Evolutionary conservation across 1,140 invertebrate species (phyloP), one percentile per base, ranked within the genome.

Genomic region (Leptoteleia sp.): DNA sequence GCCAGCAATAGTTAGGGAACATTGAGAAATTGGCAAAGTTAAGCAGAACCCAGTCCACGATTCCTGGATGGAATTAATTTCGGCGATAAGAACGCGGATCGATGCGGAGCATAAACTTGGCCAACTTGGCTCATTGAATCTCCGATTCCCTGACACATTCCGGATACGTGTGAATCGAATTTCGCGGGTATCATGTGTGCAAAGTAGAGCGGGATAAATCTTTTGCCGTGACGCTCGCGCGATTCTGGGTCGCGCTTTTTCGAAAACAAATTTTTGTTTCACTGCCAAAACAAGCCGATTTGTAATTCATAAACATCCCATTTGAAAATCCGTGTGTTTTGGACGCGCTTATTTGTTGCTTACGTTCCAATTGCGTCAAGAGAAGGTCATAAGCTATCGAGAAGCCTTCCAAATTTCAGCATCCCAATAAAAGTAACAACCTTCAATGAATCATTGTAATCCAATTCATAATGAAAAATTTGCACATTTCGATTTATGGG

Each of bases 1-100:
- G 19, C 42, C n/a, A 48, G 29, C 17, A 52, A 57, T 62, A 62
- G 73, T 68, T 76, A 57, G 48, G 12, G 59, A 71, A 61, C 67
- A 43, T 35, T 52, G 65, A 71, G 52, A 71, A 78, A 71, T 78
- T 57, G 43, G 59, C 47, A 71, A 72, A 78, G 75, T 78, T 78
- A 27, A 52, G 8, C n/a, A 40, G 19, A 37, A 25, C 31, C 40
- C 45, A 38, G 6, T 27, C 71, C 61, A 40, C 48, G n/a, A 29
- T 9, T n/a, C 38, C 22, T 59, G 5, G 55, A 40, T 68, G 29
- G 40, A 67, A 78, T 72, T 71, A 78, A 72, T 78, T 78, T 68
- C 9, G 45, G 11, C 54, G 61, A 78, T 78, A 78, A 77, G 67
- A 71, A 54, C 52, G 50, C 6, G 3, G 75, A 52, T 65, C 65